These are phyloP conservation scores for Apogon talboti DNA, from an alignment of 2,797 vertebrate genomes.

Conservation along the genomic window DNA sequence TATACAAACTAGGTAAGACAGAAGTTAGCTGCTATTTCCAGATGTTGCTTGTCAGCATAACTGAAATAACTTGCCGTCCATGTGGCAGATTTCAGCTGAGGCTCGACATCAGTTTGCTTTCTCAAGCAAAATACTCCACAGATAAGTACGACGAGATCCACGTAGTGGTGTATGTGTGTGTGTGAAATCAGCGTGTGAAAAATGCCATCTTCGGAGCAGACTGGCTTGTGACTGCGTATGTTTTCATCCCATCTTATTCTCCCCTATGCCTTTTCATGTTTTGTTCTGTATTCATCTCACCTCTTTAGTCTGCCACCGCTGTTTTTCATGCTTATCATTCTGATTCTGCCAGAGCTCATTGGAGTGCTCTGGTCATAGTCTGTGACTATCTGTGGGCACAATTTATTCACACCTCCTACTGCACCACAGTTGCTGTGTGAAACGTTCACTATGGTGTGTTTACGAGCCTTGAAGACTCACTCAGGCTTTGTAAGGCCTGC, in stretches of 20 bases:
- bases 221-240: conserved; percentile 17
- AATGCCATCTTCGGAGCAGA: conserved; percentile 31
- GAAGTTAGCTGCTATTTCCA: conserved; percentile 58
- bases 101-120: conserved; percentile 24
- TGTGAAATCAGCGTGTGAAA: conserved; percentile 40
- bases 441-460: conserved; percentile 35
- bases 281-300: conserved; percentile 14
- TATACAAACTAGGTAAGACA: conserved; percentile 46
- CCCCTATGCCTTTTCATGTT: conserved; percentile 6
- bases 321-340: conserved; percentile 34
- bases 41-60: conserved; percentile 56
- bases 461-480: conserved; percentile 47
- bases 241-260: conserved; percentile 16
- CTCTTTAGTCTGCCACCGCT: conserved; percentile 31
- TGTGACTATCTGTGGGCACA: conserved; percentile 8
- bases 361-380: conserved; percentile 28
- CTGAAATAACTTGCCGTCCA: conserved; percentile 35
- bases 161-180: neutral
- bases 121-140: conserved; percentile 14
- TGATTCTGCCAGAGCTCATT: conserved; percentile 20
- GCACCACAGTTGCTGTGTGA: conserved; percentile 50
- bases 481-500: conserved; percentile 28
- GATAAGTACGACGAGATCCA: conserved; percentile 1
- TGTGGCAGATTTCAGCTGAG: conserved; percentile 19
- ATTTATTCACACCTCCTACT: conserved; percentile 58